Conservation (phyloP, 2,113 vertebrate genomes). For the Lates calcarifer region DNA sequence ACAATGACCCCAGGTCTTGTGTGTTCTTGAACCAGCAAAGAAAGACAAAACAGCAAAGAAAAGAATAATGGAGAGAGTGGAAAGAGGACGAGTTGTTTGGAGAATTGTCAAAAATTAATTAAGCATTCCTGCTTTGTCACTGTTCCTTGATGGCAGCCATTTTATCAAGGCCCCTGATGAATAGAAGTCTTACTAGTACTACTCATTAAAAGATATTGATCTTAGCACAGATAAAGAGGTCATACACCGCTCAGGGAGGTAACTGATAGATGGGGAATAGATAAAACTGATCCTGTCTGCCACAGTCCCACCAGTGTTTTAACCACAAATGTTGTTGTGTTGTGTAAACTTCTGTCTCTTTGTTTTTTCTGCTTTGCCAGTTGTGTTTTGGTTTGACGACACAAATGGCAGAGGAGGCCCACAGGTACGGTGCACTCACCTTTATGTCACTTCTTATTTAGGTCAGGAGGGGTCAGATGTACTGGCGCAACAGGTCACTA, state of each 20-base stretch:
- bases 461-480: constrained; percentile 53
- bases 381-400: constrained; percentile 37
- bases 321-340: neutral
- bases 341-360: constrained; percentile 34
- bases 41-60: constrained; percentile 46
- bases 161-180: constrained; percentile 7
- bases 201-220: neutral
- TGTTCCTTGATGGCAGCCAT: constrained; percentile 27
- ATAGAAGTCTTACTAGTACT: neutral
- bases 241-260: neutral
- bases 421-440: constrained; percentile 71
- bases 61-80: constrained; percentile 21
- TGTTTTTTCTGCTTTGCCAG: constrained; percentile 27
- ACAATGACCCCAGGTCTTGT: constrained; percentile 55
- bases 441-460: constrained; percentile 78
- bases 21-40: constrained; percentile 59
- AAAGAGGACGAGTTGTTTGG: constrained; percentile 10
- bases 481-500: constrained; percentile 58
- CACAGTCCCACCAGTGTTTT: neutral
- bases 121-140: constrained; percentile 5
- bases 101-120: constrained; percentile 33
- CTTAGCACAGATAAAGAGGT: neutral
- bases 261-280: neutral
- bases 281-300: neutral
- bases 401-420: constrained; percentile 71